A percentile compares a stretch with the other conserved stretches of the same genome.
Evolutionary conservation across 2,888 invertebrate genomes (phyloP).

Genomic region (Kuschelorhynchus macadamiae): DNA sequence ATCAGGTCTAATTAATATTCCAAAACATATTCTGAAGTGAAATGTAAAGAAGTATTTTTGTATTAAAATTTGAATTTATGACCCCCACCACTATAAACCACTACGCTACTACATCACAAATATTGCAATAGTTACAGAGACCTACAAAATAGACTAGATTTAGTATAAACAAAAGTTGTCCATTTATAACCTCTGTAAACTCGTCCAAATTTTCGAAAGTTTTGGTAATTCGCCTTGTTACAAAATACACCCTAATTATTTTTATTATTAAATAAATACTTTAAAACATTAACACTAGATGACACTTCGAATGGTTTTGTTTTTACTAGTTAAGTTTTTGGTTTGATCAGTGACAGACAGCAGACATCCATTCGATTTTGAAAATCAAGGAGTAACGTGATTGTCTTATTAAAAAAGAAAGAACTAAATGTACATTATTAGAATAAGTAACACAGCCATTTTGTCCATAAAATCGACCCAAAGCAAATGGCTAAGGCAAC

Average conservation of each 20-base stretch:
- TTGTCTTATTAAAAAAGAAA: slow-evolving; percentile 13
- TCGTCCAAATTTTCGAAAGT: slow-evolving; percentile 5
- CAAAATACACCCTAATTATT: slow-evolving; percentile 19
- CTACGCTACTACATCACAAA: slow-evolving; percentile 15
- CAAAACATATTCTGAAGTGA: no score
- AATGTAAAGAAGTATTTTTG: not conserved
- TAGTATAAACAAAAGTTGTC: slow-evolving; percentile 4
- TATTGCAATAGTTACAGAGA: slow-evolving; percentile 13
- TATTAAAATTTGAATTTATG: no score
- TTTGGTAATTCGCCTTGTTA: slow-evolving; percentile 9
- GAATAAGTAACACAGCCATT: slow-evolving; percentile 36
- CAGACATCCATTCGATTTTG: not conserved
- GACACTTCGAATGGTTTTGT: slow-evolving; percentile 45
- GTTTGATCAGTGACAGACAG: slow-evolving; percentile 39
- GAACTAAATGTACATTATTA: not conserved
- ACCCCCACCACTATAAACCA: not conserved
- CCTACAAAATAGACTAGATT: slow-evolving; percentile 24
- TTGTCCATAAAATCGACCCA: slow-evolving; percentile 4
- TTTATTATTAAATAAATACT: slow-evolving; percentile 36
- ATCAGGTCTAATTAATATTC: no score
- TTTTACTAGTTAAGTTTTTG: slow-evolving; percentile 41
- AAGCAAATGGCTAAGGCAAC: slow-evolving; percentile 24
- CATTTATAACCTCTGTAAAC: slow-evolving; percentile 11
- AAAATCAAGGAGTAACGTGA: slow-evolving; percentile 1
- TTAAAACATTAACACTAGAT: slow-evolving; percentile 44